Conservation (phyloP, 2,888 invertebrate genomes). For the Sphecodes monilicornis region DNA sequence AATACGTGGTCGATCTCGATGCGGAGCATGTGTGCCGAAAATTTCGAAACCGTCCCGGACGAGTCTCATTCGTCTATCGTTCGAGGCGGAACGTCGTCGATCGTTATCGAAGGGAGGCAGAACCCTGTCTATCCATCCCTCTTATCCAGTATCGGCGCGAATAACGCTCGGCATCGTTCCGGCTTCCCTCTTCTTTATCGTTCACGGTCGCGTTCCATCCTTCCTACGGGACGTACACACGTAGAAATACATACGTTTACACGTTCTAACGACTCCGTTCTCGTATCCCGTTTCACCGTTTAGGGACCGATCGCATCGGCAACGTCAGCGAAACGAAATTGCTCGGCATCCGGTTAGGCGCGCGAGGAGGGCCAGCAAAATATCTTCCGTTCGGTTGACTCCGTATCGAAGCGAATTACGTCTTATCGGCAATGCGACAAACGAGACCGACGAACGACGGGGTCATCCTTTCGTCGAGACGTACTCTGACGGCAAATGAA, state of each 20-base stretch:
- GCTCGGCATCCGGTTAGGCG: constrained; percentile 54
- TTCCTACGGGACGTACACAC: neutral
- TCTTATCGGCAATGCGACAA: constrained; percentile 20
- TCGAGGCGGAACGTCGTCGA: neutral
- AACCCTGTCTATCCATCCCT: neutral
- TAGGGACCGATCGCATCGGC: constrained; percentile 51
- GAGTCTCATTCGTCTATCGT: constrained; percentile 58
- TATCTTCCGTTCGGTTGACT: constrained; percentile 45
- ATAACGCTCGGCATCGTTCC: neutral
- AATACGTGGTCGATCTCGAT: neutral
- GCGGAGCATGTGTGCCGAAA: constrained; percentile 36
- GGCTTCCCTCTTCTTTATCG: constrained; percentile 1
- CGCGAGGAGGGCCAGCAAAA: constrained; percentile 20
- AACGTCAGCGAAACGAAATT: constrained; percentile 74
- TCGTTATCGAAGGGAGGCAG: constrained; percentile 4
- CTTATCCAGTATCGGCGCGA: neutral
- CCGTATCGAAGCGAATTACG: constrained; percentile 30
- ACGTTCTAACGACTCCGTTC: constrained; percentile 12
- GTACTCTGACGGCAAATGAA: neutral
- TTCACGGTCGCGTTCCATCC: neutral
- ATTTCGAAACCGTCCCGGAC: constrained; percentile 58
- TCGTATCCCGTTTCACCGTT: constrained; percentile 34
- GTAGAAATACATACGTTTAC: constrained; percentile 10
- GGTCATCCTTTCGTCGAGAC: constrained; percentile 11
- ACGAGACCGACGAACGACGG: constrained; percentile 16